A percentile compares a stretch with the other conserved stretches of the same genome.
Evolutionary conservation across 2,113 vertebrate genomes (phyloP).

Genomic region (Thymallus thymallus): DNA sequence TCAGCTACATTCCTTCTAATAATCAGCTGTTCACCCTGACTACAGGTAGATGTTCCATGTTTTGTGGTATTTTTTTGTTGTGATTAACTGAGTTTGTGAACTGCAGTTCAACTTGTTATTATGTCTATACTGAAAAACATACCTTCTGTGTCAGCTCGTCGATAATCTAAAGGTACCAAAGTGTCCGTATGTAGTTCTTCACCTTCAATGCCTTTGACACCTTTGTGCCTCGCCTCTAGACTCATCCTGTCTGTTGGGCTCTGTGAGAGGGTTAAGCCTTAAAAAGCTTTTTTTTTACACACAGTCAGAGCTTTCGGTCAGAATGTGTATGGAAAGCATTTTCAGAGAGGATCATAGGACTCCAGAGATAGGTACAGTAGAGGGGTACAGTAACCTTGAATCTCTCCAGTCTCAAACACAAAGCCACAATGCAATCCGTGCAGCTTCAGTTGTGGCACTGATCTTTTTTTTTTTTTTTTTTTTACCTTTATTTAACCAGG

Average conservation of each 20-base stretch:
- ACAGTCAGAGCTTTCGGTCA: constrained; percentile 60
- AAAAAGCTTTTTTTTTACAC: constrained; percentile 50
- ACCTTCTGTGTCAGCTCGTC: no score
- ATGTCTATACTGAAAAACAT: no score
- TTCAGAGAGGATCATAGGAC: constrained; percentile 45
- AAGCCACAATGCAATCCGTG: neutral
- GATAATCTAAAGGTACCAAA: neutral
- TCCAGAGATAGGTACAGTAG: constrained; percentile 55
- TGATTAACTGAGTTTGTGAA: no score
- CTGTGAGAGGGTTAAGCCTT: constrained; percentile 52
- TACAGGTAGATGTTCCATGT: no score
- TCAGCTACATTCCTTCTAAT: neutral
- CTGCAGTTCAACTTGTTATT: no score
- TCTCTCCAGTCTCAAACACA: constrained; percentile 2
- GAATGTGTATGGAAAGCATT: constrained; percentile 58
- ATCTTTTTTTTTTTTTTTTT: no score
- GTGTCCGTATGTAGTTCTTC: constrained; percentile 32
- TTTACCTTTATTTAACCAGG: no score
- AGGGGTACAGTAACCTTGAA: constrained; percentile 15
- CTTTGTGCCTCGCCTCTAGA: neutral
- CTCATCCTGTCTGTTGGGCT: constrained; percentile 12
- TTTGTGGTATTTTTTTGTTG: no score
- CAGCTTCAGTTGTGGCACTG: neutral
- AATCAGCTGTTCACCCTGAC: neutral
- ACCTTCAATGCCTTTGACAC: constrained; percentile 27